A percentile compares a stretch with the other conserved stretches of the same genome.
These are phyloP conservation scores for Platyscapa corneri DNA, from an alignment of 1,140 invertebrate genomes.

Conservation along the genomic window DNA sequence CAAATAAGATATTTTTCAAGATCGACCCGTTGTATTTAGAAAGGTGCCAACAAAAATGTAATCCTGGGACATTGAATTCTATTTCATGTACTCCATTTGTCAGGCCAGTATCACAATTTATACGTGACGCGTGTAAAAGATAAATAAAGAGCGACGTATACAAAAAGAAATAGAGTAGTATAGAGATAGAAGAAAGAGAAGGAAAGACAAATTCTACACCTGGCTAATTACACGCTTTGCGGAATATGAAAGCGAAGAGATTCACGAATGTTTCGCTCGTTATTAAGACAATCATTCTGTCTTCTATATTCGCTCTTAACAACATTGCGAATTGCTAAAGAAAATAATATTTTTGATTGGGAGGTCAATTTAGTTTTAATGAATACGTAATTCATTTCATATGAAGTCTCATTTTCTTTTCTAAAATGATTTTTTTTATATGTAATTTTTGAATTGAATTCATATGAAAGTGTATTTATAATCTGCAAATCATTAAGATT, in stretches of 20 bases:
- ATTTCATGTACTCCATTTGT: constrained; percentile 5
- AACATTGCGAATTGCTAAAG: too few species aligned
- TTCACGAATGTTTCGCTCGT: not conserved
- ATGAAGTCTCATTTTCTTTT: too few species aligned
- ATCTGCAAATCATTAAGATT: too few species aligned
- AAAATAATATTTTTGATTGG: too few species aligned
- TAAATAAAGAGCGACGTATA: not conserved
- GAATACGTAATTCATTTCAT: too few species aligned
- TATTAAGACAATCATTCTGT: too few species aligned
- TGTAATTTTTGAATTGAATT: too few species aligned
- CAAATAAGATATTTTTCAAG: constrained; percentile 25
- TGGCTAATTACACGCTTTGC: constrained; percentile 48
- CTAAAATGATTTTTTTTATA: too few species aligned
- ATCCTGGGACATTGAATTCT: too few species aligned
- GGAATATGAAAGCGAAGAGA: constrained; percentile 22
- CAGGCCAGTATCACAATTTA: not conserved
- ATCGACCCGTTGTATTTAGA: not conserved
- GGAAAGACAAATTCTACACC: not conserved
- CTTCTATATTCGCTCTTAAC: too few species aligned
- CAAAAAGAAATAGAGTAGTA: not conserved
- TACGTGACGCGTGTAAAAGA: not conserved
- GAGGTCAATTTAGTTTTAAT: too few species aligned
- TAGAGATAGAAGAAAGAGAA: not conserved
- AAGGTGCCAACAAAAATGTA: constrained; percentile 5
- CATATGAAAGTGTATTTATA: too few species aligned